A percentile compares a stretch with the other conserved stretches of the same genome.
These are phyloP conservation scores for Butastur rufipennis DNA, from an alignment of 2,113 vertebrate genomes.

Conservation along the genomic window DNA sequence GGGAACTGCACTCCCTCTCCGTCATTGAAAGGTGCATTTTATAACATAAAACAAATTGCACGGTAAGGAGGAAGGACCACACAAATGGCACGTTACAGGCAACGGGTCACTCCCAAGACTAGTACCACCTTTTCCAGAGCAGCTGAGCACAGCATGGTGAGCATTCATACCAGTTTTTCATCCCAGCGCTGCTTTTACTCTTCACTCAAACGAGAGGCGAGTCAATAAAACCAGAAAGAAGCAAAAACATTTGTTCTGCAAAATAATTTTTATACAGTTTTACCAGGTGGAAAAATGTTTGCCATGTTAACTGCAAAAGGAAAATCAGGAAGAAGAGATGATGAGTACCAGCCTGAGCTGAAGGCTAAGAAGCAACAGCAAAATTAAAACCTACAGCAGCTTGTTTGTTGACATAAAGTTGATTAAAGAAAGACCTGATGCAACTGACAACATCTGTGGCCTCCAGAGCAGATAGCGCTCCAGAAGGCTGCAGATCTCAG, in stretches of 20 bases:
- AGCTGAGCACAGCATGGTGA: fast-evolving
- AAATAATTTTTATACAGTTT: not conserved
- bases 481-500: slow-evolving; percentile 11
- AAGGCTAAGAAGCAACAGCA: not conserved
- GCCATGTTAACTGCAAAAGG: not conserved
- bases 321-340: not conserved
- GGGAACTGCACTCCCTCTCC: not conserved
- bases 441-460: not conserved
- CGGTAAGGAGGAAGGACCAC: not conserved
- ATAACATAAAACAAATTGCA: not conserved
- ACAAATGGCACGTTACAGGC: not conserved
- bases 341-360: not conserved
- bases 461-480: not conserved
- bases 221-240: not conserved
- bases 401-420: not conserved
- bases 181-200: not conserved
- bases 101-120: not conserved
- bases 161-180: not conserved
- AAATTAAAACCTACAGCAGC: not conserved
- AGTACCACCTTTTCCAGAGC: not conserved
- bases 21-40: not conserved
- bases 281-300: not conserved
- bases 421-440: not conserved
- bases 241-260: not conserved
- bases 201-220: fast-evolving